These are phyloP conservation scores for Gymnarchus niloticus DNA, from an alignment of 2,113 vertebrate genomes.

Conservation along the genomic window DNA sequence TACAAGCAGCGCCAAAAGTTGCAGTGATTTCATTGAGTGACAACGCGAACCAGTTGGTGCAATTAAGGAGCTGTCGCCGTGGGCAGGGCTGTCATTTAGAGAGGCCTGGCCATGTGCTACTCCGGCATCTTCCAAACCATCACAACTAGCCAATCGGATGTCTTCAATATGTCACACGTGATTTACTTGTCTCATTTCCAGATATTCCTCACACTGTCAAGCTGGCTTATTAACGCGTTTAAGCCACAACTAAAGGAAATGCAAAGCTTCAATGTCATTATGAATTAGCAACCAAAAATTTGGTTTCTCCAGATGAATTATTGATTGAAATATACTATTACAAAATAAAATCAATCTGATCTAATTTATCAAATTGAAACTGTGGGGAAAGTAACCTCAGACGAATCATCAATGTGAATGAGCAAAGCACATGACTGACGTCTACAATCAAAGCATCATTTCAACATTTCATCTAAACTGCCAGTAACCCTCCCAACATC, in stretches of 20 bases:
- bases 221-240: not conserved
- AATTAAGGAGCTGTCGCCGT: slow-evolving; percentile 9
- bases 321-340: slow-evolving; percentile 1
- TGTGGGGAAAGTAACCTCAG: not conserved
- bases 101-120: not conserved
- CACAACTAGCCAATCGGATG: not conserved
- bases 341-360: not conserved
- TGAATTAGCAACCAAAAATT: not conserved
- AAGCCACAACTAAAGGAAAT: not conserved
- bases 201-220: not conserved
- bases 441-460: not conserved
- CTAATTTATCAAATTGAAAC: not conserved
- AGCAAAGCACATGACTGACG: not conserved
- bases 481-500: not conserved
- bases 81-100: not conserved
- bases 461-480: not conserved
- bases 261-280: not conserved
- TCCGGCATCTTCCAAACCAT: not conserved
- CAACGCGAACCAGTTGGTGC: slow-evolving; percentile 22
- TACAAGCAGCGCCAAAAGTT: not conserved
- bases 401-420: not conserved
- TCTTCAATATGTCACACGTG: not conserved
- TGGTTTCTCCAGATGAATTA: not conserved
- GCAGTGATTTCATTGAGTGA: not conserved
- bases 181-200: not conserved